Conservation (phyloP, 2,797 vertebrate species). For the Falco rusticolus region DNA sequence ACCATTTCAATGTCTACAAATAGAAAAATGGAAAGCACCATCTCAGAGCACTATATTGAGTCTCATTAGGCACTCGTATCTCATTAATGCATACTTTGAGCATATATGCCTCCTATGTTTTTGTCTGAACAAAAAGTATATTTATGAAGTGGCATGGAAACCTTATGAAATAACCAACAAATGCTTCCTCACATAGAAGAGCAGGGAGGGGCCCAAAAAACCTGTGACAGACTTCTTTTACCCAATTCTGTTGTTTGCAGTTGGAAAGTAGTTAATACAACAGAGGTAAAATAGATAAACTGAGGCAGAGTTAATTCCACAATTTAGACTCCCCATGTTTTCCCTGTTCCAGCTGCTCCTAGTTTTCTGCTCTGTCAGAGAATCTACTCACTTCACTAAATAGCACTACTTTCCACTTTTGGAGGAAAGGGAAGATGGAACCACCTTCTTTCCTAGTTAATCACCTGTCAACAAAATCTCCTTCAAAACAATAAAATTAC, state of each 20-base stretch:
- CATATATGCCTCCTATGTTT: neutral
- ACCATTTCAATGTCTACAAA: neutral
- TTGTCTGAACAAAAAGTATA: neutral
- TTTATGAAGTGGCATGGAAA: neutral
- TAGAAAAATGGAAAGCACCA: neutral
- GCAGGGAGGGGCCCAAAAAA: neutral
- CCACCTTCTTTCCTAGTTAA: neutral
- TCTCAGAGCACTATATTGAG: neutral
- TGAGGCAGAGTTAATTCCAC: neutral
- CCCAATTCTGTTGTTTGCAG: neutral
- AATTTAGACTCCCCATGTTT: neutral
- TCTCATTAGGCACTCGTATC: neutral
- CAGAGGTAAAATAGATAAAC: neutral
- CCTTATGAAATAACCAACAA: neutral
- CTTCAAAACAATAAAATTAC: neutral
- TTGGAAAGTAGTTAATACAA: neutral
- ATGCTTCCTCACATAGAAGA: neutral
- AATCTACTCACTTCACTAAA: neutral
- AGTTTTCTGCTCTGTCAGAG: constrained; percentile 29
- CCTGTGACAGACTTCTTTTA: neutral
- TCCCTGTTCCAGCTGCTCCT: neutral
- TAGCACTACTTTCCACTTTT: neutral
- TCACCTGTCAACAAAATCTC: neutral
- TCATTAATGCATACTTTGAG: neutral
- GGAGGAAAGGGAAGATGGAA: neutral